phyloP scores from a whole-genome alignment of 2,113 vertebrate genomes.

The Sclerurus mexicanus region DNA sequence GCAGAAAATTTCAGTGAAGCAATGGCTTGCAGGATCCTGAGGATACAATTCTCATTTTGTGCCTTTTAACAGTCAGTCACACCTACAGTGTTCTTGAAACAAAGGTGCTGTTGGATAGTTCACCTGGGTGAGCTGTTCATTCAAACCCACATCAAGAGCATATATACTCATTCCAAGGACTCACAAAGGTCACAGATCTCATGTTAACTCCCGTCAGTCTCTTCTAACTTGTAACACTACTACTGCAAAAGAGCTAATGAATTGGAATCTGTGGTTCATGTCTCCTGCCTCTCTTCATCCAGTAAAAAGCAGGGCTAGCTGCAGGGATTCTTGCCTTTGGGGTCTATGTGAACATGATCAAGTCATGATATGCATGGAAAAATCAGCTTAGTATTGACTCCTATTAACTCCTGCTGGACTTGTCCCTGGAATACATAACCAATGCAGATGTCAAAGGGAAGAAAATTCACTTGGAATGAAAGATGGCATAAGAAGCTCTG shows the following conservation, averaged over 20 bases:
- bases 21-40: neutral
- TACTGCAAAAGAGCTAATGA: neutral
- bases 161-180: neutral
- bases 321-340: neutral
- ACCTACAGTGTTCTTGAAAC: neutral
- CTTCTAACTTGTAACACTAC: neutral
- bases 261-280: neutral
- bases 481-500: neutral
- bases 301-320: neutral
- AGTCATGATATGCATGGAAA: neutral
- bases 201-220: neutral
- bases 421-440: neutral
- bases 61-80: neutral
- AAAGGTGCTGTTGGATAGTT: neutral
- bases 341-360: neutral
- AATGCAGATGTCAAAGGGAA: neutral
- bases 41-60: neutral
- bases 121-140: neutral
- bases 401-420: neutral
- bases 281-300: neutral
- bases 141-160: neutral
- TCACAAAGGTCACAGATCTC: neutral
- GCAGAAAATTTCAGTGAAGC: neutral
- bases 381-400: neutral
- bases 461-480: neutral